phyloP scores from a whole-genome alignment of 2,888 invertebrate species.

The Rapana venosa region DNA sequence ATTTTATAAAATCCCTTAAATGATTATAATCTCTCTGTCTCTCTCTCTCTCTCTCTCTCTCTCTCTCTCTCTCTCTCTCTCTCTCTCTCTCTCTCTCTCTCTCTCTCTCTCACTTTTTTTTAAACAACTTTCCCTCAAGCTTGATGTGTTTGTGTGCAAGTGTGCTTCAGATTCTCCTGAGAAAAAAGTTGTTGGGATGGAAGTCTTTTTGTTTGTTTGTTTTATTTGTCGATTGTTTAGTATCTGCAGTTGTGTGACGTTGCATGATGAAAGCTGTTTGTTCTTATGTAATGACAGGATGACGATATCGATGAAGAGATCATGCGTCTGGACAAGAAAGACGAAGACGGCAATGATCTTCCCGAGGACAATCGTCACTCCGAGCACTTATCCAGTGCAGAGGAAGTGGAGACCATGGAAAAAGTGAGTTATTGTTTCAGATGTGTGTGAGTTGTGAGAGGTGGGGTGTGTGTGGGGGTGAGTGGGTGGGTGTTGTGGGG shows the following conservation, averaged over 20 bases:
- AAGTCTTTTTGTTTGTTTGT: no score
- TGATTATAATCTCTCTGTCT: no score
- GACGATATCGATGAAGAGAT: constrained; percentile 35
- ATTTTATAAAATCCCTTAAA: no score
- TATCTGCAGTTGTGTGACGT: no score
- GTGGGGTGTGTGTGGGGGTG: background rate
- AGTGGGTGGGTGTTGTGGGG: background rate
- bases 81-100: no score
- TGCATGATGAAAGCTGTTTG: no score
- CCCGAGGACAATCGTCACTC: constrained; percentile 53
- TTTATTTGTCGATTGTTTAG: no score
- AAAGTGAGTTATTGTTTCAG: constrained; percentile 48
- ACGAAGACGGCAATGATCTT: constrained; percentile 46
- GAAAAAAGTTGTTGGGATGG: background rate
- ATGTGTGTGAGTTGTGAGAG: background rate
- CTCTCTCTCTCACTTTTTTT: no score
- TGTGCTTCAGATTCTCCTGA: background rate
- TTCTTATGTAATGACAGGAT: background rate
- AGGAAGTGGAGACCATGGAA: constrained; percentile 54
- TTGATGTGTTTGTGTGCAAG: background rate
- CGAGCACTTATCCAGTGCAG: constrained; percentile 32
- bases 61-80: no score
- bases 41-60: no score
- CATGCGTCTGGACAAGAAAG: constrained; percentile 49
- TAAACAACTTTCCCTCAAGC: no score